These are phyloP conservation scores for Heliornis fulica DNA, from an alignment of 2,113 vertebrate species.

Conservation along the genomic window DNA sequence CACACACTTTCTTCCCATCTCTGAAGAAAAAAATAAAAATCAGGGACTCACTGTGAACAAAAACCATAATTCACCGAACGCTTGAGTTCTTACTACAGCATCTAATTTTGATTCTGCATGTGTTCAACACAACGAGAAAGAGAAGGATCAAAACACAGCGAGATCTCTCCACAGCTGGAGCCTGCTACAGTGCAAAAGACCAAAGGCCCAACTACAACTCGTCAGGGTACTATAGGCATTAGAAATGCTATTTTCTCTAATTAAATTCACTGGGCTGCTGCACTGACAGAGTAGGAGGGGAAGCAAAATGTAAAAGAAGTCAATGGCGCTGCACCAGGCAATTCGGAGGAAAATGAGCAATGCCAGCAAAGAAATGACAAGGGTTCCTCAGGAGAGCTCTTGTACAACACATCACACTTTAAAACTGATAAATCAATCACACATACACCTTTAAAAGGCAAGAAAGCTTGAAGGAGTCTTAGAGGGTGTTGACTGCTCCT, in stretches of 20 bases:
- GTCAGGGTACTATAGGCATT: neutral
- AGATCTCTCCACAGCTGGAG: constrained; percentile 48
- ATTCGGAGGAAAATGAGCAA: constrained; percentile 35
- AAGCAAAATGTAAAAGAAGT: constrained; percentile 24
- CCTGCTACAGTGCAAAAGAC: constrained; percentile 25
- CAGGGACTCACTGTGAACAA: constrained; percentile 14
- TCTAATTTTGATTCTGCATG: constrained; percentile 66
- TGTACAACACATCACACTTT: neutral
- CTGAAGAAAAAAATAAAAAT: neutral
- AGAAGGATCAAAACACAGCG: constrained; percentile 49
- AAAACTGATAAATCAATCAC: constrained; percentile 12
- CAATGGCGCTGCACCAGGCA: constrained; percentile 30
- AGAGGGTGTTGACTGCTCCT: constrained; percentile 41
- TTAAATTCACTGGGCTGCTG: constrained; percentile 56
- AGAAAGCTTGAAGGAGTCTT: constrained; percentile 27
- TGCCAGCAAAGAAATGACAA: constrained; percentile 26
- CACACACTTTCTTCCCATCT: neutral
- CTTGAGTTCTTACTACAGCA: neutral
- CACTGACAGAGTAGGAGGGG: constrained; percentile 23
- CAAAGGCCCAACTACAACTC: constrained; percentile 28
- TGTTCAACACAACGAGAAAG: constrained; percentile 56
- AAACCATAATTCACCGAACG: constrained; percentile 18
- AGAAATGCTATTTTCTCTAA: constrained; percentile 56
- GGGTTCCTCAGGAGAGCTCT: constrained; percentile 50
- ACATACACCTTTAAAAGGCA: neutral